Conservation (phyloP, 2,113 vertebrate genomes). For the Halichoeres trimaculatus region DNA sequence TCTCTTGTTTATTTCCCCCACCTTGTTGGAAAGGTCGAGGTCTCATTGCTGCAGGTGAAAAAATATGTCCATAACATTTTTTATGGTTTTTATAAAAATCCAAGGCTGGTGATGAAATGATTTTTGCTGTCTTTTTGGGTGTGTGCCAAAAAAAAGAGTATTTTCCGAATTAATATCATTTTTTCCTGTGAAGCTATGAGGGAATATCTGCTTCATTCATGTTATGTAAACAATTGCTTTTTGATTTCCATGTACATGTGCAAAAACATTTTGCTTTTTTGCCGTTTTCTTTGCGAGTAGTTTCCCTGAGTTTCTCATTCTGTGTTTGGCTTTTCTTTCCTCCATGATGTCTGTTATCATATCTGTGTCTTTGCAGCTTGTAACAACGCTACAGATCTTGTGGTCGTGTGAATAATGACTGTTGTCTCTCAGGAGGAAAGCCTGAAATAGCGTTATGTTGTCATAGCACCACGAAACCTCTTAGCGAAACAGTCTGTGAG, state of each 20-base stretch:
- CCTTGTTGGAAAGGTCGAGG: not conserved
- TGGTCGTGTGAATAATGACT: conserved; percentile 9
- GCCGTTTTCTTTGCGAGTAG: too few species aligned
- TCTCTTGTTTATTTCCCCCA: not conserved
- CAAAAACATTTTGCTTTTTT: not conserved
- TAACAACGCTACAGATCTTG: not conserved
- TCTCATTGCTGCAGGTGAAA: not conserved
- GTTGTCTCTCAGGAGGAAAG: conserved; percentile 19
- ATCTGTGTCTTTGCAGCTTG: conserved; percentile 10
- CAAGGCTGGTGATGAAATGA: not conserved
- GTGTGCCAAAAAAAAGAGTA: not conserved
- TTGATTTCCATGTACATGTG: not conserved
- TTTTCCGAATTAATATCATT: not conserved
- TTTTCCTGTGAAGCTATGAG: not conserved
- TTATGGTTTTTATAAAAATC: not conserved
- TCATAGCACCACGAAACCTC: not conserved
- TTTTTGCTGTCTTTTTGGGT: not conserved
- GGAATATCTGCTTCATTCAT: not conserved
- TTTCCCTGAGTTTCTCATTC: not conserved
- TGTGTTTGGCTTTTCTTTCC: conserved; percentile 13
- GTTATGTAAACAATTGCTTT: not conserved
- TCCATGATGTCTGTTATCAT: not conserved
- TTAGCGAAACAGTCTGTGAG: not conserved
- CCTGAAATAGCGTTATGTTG: conserved; percentile 2
- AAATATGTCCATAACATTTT: not conserved